These are phyloP conservation scores for Triops cancriformis DNA, from an alignment of 1,140 invertebrate species.

Conservation along the genomic window DNA sequence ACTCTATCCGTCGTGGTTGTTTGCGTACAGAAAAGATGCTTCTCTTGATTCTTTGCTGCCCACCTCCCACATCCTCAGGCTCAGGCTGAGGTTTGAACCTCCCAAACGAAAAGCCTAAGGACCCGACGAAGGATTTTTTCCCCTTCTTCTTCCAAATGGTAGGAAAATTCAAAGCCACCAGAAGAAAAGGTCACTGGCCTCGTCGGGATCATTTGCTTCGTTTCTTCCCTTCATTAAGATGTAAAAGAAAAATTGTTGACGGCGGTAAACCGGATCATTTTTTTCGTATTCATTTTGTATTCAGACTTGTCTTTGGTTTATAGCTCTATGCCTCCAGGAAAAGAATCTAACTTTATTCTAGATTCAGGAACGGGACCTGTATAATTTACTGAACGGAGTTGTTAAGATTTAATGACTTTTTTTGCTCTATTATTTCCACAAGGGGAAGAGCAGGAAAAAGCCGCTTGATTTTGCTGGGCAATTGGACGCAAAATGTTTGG, in stretches of 20 bases:
- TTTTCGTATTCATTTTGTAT: neutral
- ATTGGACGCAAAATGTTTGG: too few relatives aligned
- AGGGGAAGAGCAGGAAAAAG: too few relatives aligned
- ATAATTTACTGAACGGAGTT: too few relatives aligned
- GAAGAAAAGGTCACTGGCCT: neutral
- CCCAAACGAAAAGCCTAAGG: neutral
- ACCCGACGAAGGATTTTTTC: neutral
- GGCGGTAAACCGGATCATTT: neutral
- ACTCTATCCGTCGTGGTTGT: neutral
- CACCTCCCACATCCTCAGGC: neutral
- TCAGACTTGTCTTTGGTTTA: neutral
- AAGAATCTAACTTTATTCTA: too few relatives aligned
- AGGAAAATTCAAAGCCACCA: neutral
- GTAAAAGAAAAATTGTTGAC: neutral
- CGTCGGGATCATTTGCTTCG: neutral
- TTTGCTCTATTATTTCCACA: too few relatives aligned
- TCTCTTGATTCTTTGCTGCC: neutral
- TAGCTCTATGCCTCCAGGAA: too few relatives aligned
- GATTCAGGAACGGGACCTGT: too few relatives aligned
- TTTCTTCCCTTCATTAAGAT: neutral
- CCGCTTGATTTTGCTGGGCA: too few relatives aligned
- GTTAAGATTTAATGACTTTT: too few relatives aligned
- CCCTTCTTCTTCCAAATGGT: neutral
- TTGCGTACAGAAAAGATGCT: slow-evolving; percentile 10
- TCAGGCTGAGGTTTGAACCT: neutral